Percentiles rank a stretch among this genome's conserved stretches.
Conservation (phyloP, 2,888 invertebrate genomes). For the Drosophila leonis region DNA sequence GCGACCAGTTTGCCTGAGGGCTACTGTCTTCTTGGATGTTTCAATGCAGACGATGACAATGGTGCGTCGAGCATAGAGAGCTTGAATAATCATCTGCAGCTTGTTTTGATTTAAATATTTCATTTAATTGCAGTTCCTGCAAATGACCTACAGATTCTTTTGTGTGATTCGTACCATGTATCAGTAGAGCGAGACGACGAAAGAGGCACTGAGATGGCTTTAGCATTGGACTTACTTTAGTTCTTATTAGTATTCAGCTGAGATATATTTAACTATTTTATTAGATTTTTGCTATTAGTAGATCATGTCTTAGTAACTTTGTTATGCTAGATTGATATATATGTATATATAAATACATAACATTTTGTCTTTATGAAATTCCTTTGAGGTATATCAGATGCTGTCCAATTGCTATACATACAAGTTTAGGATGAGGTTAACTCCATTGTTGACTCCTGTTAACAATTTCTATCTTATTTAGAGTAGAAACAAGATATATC, state of each 20-base stretch:
- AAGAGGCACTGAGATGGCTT: no score
- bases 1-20: conserved; percentile 63
- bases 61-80: conserved; percentile 35
- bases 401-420: no score
- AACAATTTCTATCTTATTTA: no score
- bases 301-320: background rate
- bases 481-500: no score
- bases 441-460: no score
- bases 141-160: conserved; percentile 74
- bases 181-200: conserved; percentile 15
- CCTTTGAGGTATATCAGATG: background rate
- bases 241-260: no score
- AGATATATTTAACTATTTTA: no score
- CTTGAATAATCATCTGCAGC: background rate
- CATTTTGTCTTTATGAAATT: background rate
- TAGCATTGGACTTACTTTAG: no score
- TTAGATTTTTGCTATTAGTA: no score
- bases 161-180: conserved; percentile 75
- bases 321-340: background rate
- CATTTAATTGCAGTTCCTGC: conserved; percentile 55
- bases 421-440: no score
- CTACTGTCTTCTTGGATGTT: conserved; percentile 66
- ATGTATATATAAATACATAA: background rate
- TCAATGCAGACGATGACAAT: conserved; percentile 74
- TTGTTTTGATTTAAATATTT: background rate